Percentiles rank a stretch among this genome's conserved stretches.
Evolutionary conservation across 1,140 invertebrate genomes (phyloP).

Genomic region (Matsumurasca onukii): DNA sequence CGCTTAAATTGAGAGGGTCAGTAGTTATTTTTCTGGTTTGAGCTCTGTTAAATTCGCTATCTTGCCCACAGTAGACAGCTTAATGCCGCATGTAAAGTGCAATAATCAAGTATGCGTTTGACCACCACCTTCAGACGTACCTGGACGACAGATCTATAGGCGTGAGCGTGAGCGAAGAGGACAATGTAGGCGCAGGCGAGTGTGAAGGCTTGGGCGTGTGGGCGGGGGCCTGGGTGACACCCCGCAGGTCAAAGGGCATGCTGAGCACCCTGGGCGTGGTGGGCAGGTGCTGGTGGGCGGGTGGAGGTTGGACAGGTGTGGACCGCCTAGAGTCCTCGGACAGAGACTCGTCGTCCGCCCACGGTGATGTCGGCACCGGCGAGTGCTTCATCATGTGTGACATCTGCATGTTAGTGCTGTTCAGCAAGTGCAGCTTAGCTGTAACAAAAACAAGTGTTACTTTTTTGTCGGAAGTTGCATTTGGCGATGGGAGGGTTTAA

Average conservation of each 20-base stretch:
- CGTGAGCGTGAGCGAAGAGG: slow-evolving; percentile 60
- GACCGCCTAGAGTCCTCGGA: slow-evolving; percentile 56
- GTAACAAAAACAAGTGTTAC: slow-evolving; percentile 42
- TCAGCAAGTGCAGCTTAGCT: slow-evolving; percentile 81
- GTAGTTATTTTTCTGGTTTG: too few relatives aligned
- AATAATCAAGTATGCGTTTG: too few relatives aligned
- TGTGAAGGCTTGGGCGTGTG: slow-evolving; percentile 51
- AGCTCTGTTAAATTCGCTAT: too few relatives aligned
- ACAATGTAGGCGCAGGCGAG: slow-evolving; percentile 57
- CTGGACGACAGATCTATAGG: slow-evolving; percentile 73
- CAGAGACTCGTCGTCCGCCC: slow-evolving; percentile 57
- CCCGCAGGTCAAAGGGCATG: slow-evolving; percentile 58
- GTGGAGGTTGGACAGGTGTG: slow-evolving; percentile 58
- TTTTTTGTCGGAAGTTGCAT: too few relatives aligned
- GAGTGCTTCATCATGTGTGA: slow-evolving; percentile 43
- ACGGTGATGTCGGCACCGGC: slow-evolving; percentile 46
- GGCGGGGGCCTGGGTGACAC: slow-evolving; percentile 39
- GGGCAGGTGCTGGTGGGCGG: slow-evolving; percentile 65
- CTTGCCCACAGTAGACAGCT: too few relatives aligned
- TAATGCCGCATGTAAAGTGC: too few relatives aligned
- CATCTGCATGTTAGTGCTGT: slow-evolving; percentile 61
- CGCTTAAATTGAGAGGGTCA: too few relatives aligned
- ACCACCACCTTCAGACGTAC: too few relatives aligned
- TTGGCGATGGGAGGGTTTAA: too few relatives aligned
- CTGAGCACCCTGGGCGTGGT: slow-evolving; percentile 47